A percentile compares a stretch with the other conserved stretches of the same genome.
Conservation (phyloP, 1,140 invertebrate genomes). For the Drosophila micromelanica region DNA sequence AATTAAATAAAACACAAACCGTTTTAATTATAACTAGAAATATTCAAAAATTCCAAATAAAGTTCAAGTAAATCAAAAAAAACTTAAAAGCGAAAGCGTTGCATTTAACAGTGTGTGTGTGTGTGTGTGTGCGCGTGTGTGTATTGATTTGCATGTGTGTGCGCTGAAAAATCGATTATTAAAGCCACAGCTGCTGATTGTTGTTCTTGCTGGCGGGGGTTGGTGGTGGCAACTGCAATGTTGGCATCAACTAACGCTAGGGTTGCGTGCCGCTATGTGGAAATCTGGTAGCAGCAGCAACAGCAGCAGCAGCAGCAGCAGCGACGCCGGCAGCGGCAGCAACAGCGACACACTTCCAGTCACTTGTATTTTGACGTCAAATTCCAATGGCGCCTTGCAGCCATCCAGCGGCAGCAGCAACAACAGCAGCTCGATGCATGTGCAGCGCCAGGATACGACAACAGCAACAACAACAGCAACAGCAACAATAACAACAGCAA, state of each 20-base stretch:
- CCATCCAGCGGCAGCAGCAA: slow-evolving; percentile 56
- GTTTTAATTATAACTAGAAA: neutral
- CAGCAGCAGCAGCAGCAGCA: slow-evolving; percentile 19
- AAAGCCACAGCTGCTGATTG: slow-evolving; percentile 77
- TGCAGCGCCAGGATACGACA: slow-evolving; percentile 64
- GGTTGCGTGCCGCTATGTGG: slow-evolving; percentile 78
- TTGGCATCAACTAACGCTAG: slow-evolving; percentile 30
- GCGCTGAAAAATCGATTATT: slow-evolving; percentile 78
- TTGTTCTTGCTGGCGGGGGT: slow-evolving; percentile 43
- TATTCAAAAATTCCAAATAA: neutral
- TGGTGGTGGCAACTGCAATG: slow-evolving; percentile 35
- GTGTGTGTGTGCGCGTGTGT: slow-evolving; percentile 28
- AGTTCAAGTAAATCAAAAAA: neutral
- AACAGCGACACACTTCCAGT: slow-evolving; percentile 79
- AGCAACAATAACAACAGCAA: slow-evolving; percentile 45
- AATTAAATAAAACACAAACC: neutral
- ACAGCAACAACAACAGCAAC: slow-evolving; percentile 23
- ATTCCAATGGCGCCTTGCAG: slow-evolving; percentile 79
- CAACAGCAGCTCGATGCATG: slow-evolving; percentile 69
- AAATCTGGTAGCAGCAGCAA: slow-evolving; percentile 43
- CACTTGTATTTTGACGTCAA: slow-evolving; percentile 67
- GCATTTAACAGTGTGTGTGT: slow-evolving; percentile 28
- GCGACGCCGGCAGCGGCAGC: slow-evolving; percentile 28
- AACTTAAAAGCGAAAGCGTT: slow-evolving; percentile 42
- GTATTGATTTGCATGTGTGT: slow-evolving; percentile 55